Percentiles rank a stretch among this genome's conserved stretches.
Conservation (phyloP, 2,113 vertebrate genomes). For the Peromyscus polionotus region DNA sequence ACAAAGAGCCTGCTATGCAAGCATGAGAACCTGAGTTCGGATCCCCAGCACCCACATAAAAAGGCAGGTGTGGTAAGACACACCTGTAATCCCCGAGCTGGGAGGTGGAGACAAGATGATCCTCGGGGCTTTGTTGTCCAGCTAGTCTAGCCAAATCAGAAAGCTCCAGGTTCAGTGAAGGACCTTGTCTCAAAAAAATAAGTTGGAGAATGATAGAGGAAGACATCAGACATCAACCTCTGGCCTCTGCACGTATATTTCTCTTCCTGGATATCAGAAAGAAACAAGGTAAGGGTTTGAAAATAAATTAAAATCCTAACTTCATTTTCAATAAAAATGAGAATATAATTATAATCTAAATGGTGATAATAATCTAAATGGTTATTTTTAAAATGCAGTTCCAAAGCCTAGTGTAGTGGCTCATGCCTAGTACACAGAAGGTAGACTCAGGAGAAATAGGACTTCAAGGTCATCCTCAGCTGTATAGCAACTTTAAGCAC, state of each 20-base stretch:
- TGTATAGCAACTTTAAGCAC: background rate
- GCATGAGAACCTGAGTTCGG: background rate
- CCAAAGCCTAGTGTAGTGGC: background rate
- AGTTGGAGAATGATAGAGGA: background rate
- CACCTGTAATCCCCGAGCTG: background rate
- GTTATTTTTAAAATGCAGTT: background rate
- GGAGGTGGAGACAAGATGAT: background rate
- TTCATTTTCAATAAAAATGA: constrained; percentile 18
- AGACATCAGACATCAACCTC: constrained; percentile 25
- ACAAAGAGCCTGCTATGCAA: background rate
- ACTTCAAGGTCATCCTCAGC: background rate
- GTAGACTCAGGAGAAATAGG: background rate
- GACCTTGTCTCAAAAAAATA: constrained; percentile 18
- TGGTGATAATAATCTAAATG: background rate
- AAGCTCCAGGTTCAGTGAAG: constrained; percentile 10
- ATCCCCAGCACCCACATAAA: background rate
- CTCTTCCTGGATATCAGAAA: constrained; percentile 18
- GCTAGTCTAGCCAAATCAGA: constrained; percentile 22
- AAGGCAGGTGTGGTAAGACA: background rate
- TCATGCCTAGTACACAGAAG: background rate
- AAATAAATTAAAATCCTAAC: background rate
- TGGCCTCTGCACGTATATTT: background rate
- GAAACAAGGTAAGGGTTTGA: background rate
- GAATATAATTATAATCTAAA: background rate
- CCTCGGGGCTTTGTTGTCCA: background rate